Conservation (phyloP, 2,888 invertebrate genomes). For the Xestia sexstrigata region DNA sequence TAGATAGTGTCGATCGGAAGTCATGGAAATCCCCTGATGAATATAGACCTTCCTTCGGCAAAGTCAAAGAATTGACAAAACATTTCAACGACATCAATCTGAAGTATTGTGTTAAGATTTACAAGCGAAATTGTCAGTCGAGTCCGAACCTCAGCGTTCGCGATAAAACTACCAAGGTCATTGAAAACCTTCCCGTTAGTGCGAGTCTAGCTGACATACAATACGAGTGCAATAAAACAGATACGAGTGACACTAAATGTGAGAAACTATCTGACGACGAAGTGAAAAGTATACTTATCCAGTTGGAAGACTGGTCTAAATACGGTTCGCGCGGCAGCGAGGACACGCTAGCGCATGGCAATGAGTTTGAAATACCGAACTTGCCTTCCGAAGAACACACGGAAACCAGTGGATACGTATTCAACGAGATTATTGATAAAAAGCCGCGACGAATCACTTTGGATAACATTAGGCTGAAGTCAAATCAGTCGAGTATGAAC, state of each 20-base stretch:
- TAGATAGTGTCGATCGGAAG: conserved; percentile 86
- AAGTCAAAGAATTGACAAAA: conserved; percentile 93
- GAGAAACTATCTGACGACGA: conserved; percentile 85
- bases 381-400: conserved; percentile 84
- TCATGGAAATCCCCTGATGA: conserved; percentile 94
- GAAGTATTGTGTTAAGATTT: conserved; percentile 83
- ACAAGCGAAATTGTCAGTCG: conserved; percentile 86
- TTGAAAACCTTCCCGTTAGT: conserved; percentile 80
- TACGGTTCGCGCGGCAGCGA: conserved; percentile 88
- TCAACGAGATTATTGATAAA: conserved; percentile 88
- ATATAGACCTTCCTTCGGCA: conserved; percentile 92
- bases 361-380: conserved; percentile 87
- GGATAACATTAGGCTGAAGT: conserved; percentile 83
- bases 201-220: conserved; percentile 85
- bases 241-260: conserved; percentile 78
- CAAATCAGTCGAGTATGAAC: conserved; percentile 78
- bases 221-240: conserved; percentile 82
- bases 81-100: conserved; percentile 91
- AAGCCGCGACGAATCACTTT: conserved; percentile 88
- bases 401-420: conserved; percentile 80
- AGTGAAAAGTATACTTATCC: conserved; percentile 87
- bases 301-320: conserved; percentile 88
- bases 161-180: conserved; percentile 70
- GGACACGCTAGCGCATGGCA: conserved; percentile 87
- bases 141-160: conserved; percentile 86